A percentile compares a stretch with the other conserved stretches of the same genome.
phyloP scores from a whole-genome alignment of 1,140 invertebrate species.

The Drosophila cardini region DNA sequence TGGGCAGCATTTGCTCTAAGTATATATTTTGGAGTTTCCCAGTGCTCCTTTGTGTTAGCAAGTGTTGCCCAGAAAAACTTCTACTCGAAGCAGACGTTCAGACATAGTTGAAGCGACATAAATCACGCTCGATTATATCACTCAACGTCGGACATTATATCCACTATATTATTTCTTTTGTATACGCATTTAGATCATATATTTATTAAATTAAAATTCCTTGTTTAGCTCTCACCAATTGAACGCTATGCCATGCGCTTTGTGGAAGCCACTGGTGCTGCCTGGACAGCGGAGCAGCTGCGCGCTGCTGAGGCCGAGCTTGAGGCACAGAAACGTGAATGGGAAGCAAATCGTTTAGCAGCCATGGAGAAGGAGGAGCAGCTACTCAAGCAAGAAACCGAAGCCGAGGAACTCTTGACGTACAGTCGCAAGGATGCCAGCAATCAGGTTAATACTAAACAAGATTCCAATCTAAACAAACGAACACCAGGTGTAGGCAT shows the following conservation, averaged over 20 bases:
- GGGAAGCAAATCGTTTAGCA: conserved; percentile 94
- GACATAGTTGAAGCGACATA: conserved; percentile 81
- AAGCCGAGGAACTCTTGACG: conserved; percentile 88
- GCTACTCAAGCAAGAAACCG: conserved; percentile 89
- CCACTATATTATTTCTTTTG: not conserved
- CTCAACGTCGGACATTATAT: conserved; percentile 75
- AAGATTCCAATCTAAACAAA: conserved; percentile 61
- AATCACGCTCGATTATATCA: conserved; percentile 83
- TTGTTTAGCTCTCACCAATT: conserved; percentile 92
- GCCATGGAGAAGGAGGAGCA: conserved; percentile 88
- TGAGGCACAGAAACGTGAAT: conserved; percentile 96
- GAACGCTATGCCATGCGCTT: conserved; percentile 97
- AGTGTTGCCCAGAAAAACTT: conserved; percentile 64
- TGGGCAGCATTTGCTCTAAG: conserved; percentile 49
- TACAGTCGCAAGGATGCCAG: conserved; percentile 90
- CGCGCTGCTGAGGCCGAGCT: conserved; percentile 95
- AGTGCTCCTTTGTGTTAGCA: conserved; percentile 42
- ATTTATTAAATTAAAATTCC: not conserved
- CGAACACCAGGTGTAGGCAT: conserved; percentile 40
- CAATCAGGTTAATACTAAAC: conserved; percentile 91
- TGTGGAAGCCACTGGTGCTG: conserved; percentile 94
- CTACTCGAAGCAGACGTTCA: conserved; percentile 60
- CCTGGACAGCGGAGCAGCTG: conserved; percentile 93
- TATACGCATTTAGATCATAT: not conserved
- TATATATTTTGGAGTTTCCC: not conserved